Conservation (phyloP, 2,113 vertebrate species). For the Passerina amoena region DNA sequence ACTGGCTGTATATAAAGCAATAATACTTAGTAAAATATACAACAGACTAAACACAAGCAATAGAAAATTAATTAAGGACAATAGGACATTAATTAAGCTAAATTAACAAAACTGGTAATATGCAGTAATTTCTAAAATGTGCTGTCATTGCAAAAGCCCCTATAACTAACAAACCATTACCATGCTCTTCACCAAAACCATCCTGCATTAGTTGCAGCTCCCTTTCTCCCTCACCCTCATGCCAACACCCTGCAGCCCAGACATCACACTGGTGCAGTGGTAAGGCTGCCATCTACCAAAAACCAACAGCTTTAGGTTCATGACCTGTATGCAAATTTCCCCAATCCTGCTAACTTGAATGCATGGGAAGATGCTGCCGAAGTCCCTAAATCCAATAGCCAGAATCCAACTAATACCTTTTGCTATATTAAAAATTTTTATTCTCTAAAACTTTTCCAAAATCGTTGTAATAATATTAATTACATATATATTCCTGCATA, state of each 20-base stretch:
- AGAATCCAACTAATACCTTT: not conserved
- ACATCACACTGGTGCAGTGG: not conserved
- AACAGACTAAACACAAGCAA: not conserved
- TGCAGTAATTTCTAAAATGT: not conserved
- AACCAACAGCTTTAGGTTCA: not conserved
- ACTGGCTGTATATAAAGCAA: not conserved
- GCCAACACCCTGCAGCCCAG: not conserved
- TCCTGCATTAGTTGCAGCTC: rapidly evolving
- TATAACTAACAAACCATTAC: not conserved
- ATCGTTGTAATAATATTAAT: not conserved
- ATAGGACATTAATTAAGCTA: not conserved
- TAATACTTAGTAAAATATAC: not conserved
- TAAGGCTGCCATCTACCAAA: slow-evolving; percentile 12
- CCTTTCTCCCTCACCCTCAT: not conserved
- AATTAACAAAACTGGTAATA: not conserved
- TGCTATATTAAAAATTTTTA: not conserved
- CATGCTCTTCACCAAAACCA: not conserved
- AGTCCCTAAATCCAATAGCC: not conserved
- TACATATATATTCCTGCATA: not conserved
- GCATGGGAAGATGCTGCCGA: not conserved
- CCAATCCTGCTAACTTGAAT: not conserved
- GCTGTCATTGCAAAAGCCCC: not conserved
- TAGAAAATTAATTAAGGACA: not conserved
- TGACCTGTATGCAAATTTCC: not conserved
- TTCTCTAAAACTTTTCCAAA: not conserved